Conservation (phyloP, 1,140 invertebrate genomes). For the Gryllus bimaculatus region DNA sequence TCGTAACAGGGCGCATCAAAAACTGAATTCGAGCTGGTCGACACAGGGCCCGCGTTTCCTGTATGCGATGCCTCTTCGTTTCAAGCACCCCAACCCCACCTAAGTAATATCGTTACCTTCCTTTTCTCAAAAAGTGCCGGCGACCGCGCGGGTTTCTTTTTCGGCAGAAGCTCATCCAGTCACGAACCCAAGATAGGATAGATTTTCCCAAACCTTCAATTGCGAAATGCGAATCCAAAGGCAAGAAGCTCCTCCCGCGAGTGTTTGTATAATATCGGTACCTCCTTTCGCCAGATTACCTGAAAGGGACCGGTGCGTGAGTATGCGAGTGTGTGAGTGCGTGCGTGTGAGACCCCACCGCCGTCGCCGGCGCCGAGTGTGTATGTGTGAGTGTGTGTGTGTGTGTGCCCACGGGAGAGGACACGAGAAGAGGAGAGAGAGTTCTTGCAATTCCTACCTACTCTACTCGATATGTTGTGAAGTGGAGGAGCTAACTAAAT, state of each 20-base stretch:
- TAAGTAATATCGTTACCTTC: too few species aligned
- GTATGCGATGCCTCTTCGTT: too few species aligned
- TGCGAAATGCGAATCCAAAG: background rate
- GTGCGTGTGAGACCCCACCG: background rate
- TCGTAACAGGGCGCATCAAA: too few species aligned
- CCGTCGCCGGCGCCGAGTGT: too few species aligned
- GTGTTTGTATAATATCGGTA: background rate
- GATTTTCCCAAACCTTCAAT: background rate
- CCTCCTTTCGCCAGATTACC: background rate
- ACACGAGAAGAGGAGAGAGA: background rate
- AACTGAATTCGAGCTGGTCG: too few species aligned
- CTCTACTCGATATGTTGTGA: conserved; percentile 1
- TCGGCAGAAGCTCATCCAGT: too few species aligned
- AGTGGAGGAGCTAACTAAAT: background rate
- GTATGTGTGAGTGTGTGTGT: background rate
- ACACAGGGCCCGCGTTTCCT: too few species aligned
- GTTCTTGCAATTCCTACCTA: conserved; percentile 1
- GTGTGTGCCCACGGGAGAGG: background rate
- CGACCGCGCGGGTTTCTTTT: too few species aligned
- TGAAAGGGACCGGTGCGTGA: background rate
- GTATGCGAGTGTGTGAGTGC: background rate
- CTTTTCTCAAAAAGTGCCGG: too few species aligned
- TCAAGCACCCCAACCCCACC: too few species aligned
- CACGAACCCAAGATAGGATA: background rate
- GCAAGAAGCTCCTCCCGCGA: background rate